phyloP scores from a whole-genome alignment of 2,888 invertebrate species.

The Pherbina coryleti region DNA sequence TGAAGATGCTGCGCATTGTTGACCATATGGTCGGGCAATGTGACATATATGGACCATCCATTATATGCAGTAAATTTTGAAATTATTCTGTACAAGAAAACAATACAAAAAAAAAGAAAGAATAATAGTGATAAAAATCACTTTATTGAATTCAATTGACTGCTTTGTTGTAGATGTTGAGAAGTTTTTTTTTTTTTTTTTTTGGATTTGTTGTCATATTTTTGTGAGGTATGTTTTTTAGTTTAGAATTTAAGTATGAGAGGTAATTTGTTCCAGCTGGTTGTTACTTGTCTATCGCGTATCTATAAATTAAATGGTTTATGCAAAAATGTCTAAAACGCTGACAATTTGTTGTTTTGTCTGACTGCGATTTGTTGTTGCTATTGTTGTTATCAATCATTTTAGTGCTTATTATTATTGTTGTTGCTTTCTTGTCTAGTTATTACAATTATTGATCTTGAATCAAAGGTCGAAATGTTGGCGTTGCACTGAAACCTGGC shows the following conservation, averaged over 20 bases:
- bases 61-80: background rate
- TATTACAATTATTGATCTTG: slow-evolving; percentile 10
- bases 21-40: slow-evolving; percentile 28
- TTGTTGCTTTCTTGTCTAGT: background rate
- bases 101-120: background rate
- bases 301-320: background rate
- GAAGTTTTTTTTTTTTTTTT: background rate
- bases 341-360: background rate
- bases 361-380: background rate
- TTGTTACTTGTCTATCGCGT: background rate
- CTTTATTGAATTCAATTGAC: slow-evolving; percentile 11
- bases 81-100: background rate
- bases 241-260: background rate
- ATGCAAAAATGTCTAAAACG: background rate
- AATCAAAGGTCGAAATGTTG: slow-evolving; percentile 20
- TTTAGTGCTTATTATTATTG: background rate
- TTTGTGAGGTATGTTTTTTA: background rate
- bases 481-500: background rate
- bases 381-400: background rate
- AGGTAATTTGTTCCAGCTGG: background rate
- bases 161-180: background rate
- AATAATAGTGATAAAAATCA: background rate
- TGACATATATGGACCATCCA: background rate
- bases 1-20: background rate
- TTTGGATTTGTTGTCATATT: background rate